These are phyloP conservation scores for Tinea trinotella DNA, from an alignment of 2,888 invertebrate genomes.

Conservation along the genomic window DNA sequence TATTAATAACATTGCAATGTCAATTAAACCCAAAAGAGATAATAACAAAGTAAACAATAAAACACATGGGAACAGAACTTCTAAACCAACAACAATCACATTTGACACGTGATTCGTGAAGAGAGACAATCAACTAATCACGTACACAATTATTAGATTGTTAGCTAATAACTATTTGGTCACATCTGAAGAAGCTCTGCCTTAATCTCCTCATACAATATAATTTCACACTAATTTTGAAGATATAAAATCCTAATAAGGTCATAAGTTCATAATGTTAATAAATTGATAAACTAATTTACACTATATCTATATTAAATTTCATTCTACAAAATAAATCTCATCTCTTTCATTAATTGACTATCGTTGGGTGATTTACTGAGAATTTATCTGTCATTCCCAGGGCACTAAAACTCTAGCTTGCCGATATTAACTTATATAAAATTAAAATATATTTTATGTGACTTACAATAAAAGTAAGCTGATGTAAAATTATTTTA, in stretches of 20 bases:
- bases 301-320: constrained; percentile 17
- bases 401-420: background rate
- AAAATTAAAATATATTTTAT: background rate
- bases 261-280: background rate
- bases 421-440: background rate
- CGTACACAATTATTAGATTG: too few relatives aligned
- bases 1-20: background rate
- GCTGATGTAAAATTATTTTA: too few relatives aligned
- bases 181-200: too few relatives aligned
- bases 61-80: too few relatives aligned
- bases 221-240: too few relatives aligned
- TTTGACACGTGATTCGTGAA: too few relatives aligned
- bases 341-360: constrained; percentile 69
- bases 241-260: background rate
- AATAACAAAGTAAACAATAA: background rate
- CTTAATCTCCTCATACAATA: too few relatives aligned
- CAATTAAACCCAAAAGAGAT: background rate
- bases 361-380: constrained; percentile 71
- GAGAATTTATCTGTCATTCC: constrained; percentile 34
- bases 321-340: constrained; percentile 52
- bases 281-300: background rate
- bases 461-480: too few relatives aligned
- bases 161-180: too few relatives aligned
- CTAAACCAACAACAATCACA: too few relatives aligned
- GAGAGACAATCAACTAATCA: too few relatives aligned